phyloP scores from a whole-genome alignment of 1,140 invertebrate genomes.

The Yoshiicerus persimilis region DNA sequence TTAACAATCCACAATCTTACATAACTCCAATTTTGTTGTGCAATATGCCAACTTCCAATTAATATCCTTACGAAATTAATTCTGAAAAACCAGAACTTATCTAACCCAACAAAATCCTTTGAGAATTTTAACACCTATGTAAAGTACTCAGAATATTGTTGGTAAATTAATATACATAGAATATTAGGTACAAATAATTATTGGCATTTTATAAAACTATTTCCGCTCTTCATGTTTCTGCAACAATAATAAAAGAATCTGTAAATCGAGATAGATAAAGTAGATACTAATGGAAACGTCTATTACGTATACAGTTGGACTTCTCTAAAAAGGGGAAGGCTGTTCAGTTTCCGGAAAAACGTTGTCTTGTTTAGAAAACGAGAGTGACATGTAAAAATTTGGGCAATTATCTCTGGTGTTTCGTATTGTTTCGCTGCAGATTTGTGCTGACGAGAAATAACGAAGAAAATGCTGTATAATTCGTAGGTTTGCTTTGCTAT shows the following conservation, averaged over 20 bases:
- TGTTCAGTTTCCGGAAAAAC: background rate
- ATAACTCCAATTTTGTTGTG: too few relatives aligned
- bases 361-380: background rate
- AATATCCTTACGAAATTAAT: too few relatives aligned
- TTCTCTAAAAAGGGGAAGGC: background rate
- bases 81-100: too few relatives aligned
- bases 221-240: background rate
- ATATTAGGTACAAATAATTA: too few relatives aligned
- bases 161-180: too few relatives aligned
- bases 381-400: slow-evolving; percentile 39
- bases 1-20: too few relatives aligned
- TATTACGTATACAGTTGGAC: background rate
- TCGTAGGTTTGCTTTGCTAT: background rate
- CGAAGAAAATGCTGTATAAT: background rate
- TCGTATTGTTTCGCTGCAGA: background rate
- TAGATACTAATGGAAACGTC: background rate
- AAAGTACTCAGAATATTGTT: too few relatives aligned
- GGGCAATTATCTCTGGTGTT: slow-evolving; percentile 10
- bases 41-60: too few relatives aligned
- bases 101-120: too few relatives aligned
- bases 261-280: too few relatives aligned
- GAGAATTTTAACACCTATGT: too few relatives aligned
- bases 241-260: too few relatives aligned
- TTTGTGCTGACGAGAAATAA: background rate
- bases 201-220: background rate